Evolutionary conservation across 2,797 vertebrate species (phyloP), one percentile per base, ranked within the genome.

Genomic region (Phaenicophaeus curvirostris): DNA sequence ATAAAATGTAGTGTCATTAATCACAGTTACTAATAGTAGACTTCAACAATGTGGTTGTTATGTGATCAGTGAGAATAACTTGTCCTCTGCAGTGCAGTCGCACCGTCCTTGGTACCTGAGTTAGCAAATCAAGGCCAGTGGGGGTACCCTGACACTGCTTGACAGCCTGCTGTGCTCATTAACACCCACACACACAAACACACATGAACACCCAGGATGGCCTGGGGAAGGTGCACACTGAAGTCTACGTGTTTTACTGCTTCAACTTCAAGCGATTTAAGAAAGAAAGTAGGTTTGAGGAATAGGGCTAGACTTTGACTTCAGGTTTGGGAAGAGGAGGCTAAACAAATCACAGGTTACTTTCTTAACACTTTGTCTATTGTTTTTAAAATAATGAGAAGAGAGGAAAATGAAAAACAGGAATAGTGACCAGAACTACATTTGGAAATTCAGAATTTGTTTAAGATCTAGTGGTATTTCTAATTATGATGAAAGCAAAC

Each of bases 101-200:
- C 25, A 41, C 9, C 30, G 11, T 8, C 33, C 21, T 15, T 0
- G 0, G 65, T 6, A 37, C 33, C 48, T 33, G 31, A 50, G 13
- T 12, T 27, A 61, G 23, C 13, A 72, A 24, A 55, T 15, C 14
- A 30, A 15, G 15, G 6, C 21, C 67, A 35, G 30, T 0, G 0
- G 19, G 14, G 18, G 8, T 57, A 30, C 1, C 1, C 15, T 66
- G 19, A 12, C 53, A 11, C 4, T 30, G 21, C 6, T 11, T 13
- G 28, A 44, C 12, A 42, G 5, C 14, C 54, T 58, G 37, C 30
- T 31, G 27, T 14, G 33, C 19, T 63, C 7, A 23, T 24, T 24
- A 83, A 39, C 39, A 13, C 39, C 39, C 39, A 9, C 42, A 5
- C 3, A 21, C 14, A 18, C 20, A n/a, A 10, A 25, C 9, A 11